phyloP scores from a whole-genome alignment of 2,797 vertebrate species.

The Cirrhinus mrigala region DNA sequence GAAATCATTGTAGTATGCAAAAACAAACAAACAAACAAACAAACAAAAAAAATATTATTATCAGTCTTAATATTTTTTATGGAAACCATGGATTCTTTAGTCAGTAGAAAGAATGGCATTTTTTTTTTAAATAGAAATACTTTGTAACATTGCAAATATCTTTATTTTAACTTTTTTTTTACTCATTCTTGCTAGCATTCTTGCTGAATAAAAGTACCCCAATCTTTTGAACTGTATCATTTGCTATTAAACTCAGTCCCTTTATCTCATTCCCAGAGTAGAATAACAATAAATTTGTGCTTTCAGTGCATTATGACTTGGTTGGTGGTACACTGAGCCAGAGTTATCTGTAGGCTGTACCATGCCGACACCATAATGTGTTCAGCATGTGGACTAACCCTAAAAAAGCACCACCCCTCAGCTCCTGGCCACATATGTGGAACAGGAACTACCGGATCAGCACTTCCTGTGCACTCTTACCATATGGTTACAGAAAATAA shows the following conservation, averaged over 20 bases:
- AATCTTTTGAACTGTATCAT: neutral
- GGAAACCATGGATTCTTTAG: neutral
- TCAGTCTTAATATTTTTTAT: too few relatives aligned
- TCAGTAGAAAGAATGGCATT: neutral
- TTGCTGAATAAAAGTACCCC: neutral
- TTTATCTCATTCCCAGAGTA: neutral
- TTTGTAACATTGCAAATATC: too few relatives aligned
- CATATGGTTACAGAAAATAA: conserved; percentile 43
- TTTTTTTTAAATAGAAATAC: neutral
- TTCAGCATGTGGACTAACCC: conserved; percentile 76
- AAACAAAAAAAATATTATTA: too few relatives aligned
- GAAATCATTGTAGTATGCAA: neutral
- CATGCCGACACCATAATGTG: conserved; percentile 77
- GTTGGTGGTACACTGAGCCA: conserved; percentile 52
- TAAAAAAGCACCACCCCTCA: conserved; percentile 49
- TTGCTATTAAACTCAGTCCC: neutral
- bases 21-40: too few relatives aligned
- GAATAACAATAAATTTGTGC: neutral
- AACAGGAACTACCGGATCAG: conserved; percentile 76
- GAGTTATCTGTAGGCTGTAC: conserved; percentile 65
- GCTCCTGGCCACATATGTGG: conserved; percentile 58
- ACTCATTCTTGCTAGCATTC: too few relatives aligned
- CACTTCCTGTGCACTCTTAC: conserved; percentile 69
- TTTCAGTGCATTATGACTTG: conserved; percentile 9
- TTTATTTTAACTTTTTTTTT: neutral